Evolutionary conservation across 2,797 vertebrate genomes (phyloP), one percentile per base, ranked within the genome.

Genomic region (Acanthurus lineatus): DNA sequence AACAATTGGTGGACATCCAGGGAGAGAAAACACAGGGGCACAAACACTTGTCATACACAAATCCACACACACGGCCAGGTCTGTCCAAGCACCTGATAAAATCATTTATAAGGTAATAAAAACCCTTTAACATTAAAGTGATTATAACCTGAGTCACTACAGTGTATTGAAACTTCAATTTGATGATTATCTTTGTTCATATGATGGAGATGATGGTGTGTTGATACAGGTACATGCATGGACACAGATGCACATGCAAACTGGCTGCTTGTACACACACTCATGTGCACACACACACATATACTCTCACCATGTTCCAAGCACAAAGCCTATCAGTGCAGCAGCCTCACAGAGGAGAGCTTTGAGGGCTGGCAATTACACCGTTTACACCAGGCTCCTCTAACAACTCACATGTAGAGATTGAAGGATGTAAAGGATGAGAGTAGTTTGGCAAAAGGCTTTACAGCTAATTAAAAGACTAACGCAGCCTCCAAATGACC

Each of bases 401-500:
- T 60, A 78, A 76, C 61, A 79, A 80, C 70, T 81, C 47, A 2
- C 66, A 81, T 70, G 74, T 73, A 75, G 79, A 69, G 69, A 80
- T 9, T 79, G 81, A 82, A 84, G 63, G 74, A 87, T 73, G 70
- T 77, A 83, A 90, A 89, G 83, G 85, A 89, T 85, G 82, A 85
- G 79, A 75, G 84, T 73, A 81, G 81, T 87, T 82, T 86, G 76
- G 76, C 85, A 84, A 82, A 91, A 91, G 84, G 85, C 87, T 91
- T 92, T 91, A 80, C 84, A 89, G 85, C 86, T 93, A 93, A 94
- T 93, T 94, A 93, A 91, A 92, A 91, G 86, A 86, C 84, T 86
- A 86, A 87, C 76, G 48, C 69, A 83, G 87, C 88, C 77, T 89
- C 81, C 81, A 92, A 92, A 92, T 87, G 84, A 91, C 85, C 83